Conservation (phyloP, 2,113 vertebrate genomes). For the Phylloscopus trochilus region DNA sequence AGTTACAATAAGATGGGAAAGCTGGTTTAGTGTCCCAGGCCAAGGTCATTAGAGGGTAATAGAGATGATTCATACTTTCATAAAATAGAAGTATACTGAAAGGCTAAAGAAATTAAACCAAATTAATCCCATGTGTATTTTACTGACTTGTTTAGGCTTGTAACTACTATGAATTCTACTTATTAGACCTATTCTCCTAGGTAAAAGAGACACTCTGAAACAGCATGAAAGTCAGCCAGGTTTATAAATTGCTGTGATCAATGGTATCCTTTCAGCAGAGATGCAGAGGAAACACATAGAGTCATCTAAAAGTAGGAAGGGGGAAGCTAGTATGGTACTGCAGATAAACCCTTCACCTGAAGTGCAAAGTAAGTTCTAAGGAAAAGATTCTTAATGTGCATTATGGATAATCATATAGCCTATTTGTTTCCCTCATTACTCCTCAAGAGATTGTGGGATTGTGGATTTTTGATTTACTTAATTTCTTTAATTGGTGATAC, state of each 20-base stretch:
- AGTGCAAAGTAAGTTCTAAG: neutral
- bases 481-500: fast-evolving
- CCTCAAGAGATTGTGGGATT: neutral
- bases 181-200: neutral
- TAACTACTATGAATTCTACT: neutral
- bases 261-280: neutral
- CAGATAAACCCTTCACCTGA: neutral
- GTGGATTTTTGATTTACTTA: neutral
- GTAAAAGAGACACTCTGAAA: neutral
- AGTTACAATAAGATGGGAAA: neutral
- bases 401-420: neutral
- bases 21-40: neutral
- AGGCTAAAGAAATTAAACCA: slow-evolving; percentile 17
- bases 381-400: neutral
- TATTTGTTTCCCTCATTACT: neutral
- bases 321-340: neutral
- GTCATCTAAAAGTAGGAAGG: neutral
- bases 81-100: slow-evolving; percentile 24
- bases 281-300: neutral
- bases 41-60: neutral
- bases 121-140: neutral
- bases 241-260: slow-evolving; percentile 2
- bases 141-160: slow-evolving; percentile 10
- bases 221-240: neutral
- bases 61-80: slow-evolving; percentile 19